Evolutionary conservation across 2,797 vertebrate genomes (phyloP).

Genomic region (Balearica regulorum): DNA sequence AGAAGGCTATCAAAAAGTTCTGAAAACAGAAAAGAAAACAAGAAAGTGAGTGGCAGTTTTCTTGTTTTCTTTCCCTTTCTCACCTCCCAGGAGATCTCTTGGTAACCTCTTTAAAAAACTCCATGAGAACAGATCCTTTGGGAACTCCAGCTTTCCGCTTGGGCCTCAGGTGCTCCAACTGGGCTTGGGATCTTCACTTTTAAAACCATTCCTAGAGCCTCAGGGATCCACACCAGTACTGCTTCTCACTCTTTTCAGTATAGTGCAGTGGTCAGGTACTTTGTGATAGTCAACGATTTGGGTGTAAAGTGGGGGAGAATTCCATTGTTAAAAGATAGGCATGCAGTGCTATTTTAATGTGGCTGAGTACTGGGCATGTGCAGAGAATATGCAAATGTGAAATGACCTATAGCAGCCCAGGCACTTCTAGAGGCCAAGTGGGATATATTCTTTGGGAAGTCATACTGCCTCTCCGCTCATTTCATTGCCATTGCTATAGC

Average conservation of each 20-base stretch:
- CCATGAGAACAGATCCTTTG: accelerated
- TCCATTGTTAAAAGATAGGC: accelerated
- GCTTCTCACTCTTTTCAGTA: neutral
- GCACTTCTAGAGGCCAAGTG: neutral
- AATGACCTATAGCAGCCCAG: neutral
- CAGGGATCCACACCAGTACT: neutral
- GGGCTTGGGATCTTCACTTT: neutral
- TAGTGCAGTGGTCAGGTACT: neutral
- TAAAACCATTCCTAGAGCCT: neutral
- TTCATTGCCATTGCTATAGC: neutral
- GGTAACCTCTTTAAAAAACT: neutral
- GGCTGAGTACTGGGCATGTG: neutral
- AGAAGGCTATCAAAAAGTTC: neutral
- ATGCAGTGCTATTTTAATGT: neutral
- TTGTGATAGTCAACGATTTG: neutral
- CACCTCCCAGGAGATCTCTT: neutral
- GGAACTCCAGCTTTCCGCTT: neutral
- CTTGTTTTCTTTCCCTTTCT: neutral
- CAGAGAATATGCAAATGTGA: neutral
- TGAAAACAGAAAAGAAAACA: neutral
- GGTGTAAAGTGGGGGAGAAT: neutral
- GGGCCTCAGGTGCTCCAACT: accelerated
- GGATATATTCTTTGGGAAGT: neutral
- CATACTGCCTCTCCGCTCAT: neutral
- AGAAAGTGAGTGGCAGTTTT: neutral